Conservation (phyloP, 2,113 vertebrate species). For the Callipepla californica region DNA sequence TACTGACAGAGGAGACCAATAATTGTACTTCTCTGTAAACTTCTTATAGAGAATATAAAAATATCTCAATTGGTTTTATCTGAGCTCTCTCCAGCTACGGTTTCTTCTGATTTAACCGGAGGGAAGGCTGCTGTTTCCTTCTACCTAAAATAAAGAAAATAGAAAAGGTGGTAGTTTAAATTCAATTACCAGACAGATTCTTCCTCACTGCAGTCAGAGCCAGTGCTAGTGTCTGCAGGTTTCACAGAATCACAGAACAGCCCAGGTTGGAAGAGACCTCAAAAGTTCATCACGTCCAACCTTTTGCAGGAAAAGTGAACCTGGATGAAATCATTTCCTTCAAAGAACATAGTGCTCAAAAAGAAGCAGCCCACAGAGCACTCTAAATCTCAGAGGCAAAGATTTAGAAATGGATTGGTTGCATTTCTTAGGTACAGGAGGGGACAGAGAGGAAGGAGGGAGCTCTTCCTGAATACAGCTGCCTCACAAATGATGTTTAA, state of each 20-base stretch:
- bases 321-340: neutral
- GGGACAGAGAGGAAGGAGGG: neutral
- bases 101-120: neutral
- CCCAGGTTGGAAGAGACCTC: neutral
- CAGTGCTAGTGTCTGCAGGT: neutral
- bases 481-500: neutral
- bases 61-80: neutral
- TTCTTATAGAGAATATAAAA: neutral
- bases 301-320: neutral
- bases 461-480: neutral
- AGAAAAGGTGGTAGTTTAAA: neutral
- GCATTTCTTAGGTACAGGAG: neutral
- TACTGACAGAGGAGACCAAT: constrained; percentile 1
- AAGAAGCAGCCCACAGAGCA: neutral
- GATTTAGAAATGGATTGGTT: neutral
- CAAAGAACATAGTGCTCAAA: neutral
- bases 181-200: neutral
- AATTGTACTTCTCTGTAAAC: neutral
- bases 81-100: neutral
- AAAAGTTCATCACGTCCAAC: neutral
- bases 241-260: neutral
- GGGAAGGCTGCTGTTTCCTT: neutral
- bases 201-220: neutral
- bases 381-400: neutral
- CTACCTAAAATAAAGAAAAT: neutral